Percentiles rank a stretch among this genome's conserved stretches.
Conservation (phyloP, 2,888 invertebrate genomes). For the Pristionchus mayeri region DNA sequence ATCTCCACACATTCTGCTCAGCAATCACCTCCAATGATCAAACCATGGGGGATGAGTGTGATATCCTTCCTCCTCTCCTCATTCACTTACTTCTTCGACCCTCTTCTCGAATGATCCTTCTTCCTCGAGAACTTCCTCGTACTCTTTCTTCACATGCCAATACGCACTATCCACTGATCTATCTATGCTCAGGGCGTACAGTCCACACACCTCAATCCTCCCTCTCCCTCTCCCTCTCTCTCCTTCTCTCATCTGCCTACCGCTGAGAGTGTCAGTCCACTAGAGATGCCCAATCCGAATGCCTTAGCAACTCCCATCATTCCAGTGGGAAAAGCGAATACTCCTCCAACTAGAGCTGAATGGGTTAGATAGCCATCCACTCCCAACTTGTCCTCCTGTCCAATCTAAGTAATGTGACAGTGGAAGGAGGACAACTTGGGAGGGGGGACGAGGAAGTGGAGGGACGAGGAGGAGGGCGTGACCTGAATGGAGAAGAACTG, state of each 20-base stretch:
- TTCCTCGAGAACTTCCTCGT: constrained; percentile 18
- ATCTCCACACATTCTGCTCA: constrained; percentile 61
- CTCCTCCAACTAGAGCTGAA: constrained; percentile 67
- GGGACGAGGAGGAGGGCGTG: not conserved
- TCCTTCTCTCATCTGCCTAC: constrained; percentile 48
- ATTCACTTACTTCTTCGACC: not conserved
- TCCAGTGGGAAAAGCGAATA: constrained; percentile 68
- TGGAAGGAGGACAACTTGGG: constrained; percentile 31
- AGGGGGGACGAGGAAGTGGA: not conserved
- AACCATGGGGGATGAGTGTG: too few relatives aligned
- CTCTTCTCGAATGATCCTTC: constrained; percentile 28
- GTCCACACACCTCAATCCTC: constrained; percentile 44
- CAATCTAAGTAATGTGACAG: not conserved
- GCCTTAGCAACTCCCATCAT: constrained; percentile 65
- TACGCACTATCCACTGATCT: constrained; percentile 63
- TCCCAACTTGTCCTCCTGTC: not conserved
- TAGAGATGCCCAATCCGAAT: constrained; percentile 62
- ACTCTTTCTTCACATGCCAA: constrained; percentile 56
- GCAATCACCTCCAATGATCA: not conserved
- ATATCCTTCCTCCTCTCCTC: too few relatives aligned
- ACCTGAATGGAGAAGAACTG: constrained; percentile 56
- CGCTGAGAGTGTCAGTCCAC: constrained; percentile 60
- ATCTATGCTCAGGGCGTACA: constrained; percentile 64
- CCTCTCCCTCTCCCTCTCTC: not conserved
- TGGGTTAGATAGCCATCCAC: not conserved